A percentile compares a stretch with the other conserved stretches of the same genome.
phyloP scores from a whole-genome alignment of 30 jellyfish, hydroid and myxozoan species.

The Mastigias papua region DNA sequence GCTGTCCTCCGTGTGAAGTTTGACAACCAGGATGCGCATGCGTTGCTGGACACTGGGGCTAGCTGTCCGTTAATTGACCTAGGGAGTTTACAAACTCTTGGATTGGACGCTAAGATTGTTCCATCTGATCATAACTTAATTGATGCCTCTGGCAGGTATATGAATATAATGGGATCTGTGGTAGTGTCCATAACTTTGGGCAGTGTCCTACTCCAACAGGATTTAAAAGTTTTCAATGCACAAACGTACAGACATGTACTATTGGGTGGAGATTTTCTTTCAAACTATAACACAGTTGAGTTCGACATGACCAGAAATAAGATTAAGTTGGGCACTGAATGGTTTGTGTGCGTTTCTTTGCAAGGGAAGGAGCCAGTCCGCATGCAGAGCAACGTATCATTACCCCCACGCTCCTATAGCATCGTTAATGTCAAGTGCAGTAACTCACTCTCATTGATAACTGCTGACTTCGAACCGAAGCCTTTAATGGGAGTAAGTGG shows the following conservation, averaged over 20 bases:
- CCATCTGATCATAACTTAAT: not conserved
- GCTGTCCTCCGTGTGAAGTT: conserved; percentile 14
- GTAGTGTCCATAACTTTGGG: not conserved
- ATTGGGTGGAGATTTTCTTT: conserved; percentile 51
- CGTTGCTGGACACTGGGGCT: conserved; percentile 62
- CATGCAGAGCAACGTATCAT: conserved; percentile 26
- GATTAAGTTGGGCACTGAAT: conserved; percentile 20
- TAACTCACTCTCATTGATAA: conserved; percentile 45
- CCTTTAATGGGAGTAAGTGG: conserved; percentile 9
- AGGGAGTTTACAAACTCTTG: conserved; percentile 33
- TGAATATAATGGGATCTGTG: conserved; percentile 29
- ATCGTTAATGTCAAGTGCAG: conserved; percentile 51
- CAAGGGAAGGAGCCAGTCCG: conserved; percentile 32
- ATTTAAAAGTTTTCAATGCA: conserved; percentile 38
- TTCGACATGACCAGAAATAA: conserved; percentile 18
- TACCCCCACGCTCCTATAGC: conserved; percentile 51
- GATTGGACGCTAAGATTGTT: not conserved
- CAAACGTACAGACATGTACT: conserved; percentile 24
- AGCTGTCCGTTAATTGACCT: conserved; percentile 54
- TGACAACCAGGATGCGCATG: conserved; percentile 9
- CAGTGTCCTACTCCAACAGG: not conserved
- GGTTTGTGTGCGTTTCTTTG: conserved; percentile 47
- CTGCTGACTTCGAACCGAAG: conserved; percentile 66
- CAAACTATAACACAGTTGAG: conserved; percentile 20
- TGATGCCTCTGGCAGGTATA: conserved; percentile 47